Percentiles rank a stretch among this genome's conserved stretches.
Conservation (phyloP, 2,888 invertebrate species). For the Labia minor region DNA sequence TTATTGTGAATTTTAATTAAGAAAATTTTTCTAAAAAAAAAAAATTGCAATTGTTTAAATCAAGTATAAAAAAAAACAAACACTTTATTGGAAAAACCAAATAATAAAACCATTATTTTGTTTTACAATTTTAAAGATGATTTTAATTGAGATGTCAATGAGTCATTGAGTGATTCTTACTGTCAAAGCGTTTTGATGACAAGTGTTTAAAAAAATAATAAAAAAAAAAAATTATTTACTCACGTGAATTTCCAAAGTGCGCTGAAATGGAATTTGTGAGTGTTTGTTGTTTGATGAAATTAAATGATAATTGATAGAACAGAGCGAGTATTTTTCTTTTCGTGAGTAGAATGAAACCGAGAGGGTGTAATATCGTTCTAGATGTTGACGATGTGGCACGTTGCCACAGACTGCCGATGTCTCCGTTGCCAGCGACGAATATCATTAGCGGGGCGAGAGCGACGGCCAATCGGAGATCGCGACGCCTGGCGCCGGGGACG, state of each 20-base stretch:
- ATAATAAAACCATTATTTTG: too few relatives aligned
- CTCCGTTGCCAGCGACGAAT: not conserved
- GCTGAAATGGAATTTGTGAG: not conserved
- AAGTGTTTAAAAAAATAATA: not conserved
- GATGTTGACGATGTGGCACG: not conserved
- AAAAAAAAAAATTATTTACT: not conserved
- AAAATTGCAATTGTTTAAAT: too few relatives aligned
- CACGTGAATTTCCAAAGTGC: not conserved
- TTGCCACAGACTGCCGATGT: not conserved
- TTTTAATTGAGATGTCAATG: too few relatives aligned
- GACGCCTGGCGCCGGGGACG: not conserved
- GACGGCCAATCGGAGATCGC: constrained; percentile 5
- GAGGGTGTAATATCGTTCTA: not conserved
- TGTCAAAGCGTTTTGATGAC: not conserved
- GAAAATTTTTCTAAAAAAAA: too few relatives aligned
- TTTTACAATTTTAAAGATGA: too few relatives aligned
- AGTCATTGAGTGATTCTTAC: too few relatives aligned
- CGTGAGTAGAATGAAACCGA: not conserved
- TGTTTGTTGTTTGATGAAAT: not conserved
- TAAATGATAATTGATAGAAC: not conserved
- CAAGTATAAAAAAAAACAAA: too few relatives aligned
- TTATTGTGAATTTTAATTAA: too few relatives aligned
- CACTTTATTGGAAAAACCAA: too few relatives aligned
- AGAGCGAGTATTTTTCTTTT: not conserved
- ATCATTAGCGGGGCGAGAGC: constrained; percentile 7